phyloP scores from a whole-genome alignment of 2,888 invertebrate species.

The Doris montereyensis region DNA sequence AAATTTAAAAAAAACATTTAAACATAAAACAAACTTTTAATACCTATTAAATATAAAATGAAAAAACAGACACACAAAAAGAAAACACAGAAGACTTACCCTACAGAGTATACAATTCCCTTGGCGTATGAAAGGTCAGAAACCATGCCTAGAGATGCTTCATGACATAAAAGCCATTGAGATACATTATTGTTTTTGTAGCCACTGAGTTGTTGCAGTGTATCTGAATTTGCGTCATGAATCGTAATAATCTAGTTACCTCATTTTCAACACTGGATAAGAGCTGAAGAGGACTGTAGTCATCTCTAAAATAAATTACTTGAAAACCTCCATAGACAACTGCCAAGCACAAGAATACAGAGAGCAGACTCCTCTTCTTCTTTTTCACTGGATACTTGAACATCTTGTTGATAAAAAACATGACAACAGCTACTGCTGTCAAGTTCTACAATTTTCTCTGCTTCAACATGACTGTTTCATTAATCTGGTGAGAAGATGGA shows the following conservation, averaged over 20 bases:
- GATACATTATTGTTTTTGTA: slow-evolving; percentile 59
- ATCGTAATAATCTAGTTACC: slow-evolving; percentile 63
- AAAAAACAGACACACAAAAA: too few species aligned
- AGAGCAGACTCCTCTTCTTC: slow-evolving; percentile 53
- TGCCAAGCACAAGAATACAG: slow-evolving; percentile 45
- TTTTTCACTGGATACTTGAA: slow-evolving; percentile 40
- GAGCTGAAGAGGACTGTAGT: slow-evolving; percentile 63
- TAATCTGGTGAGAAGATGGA: too few species aligned
- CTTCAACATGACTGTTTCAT: too few species aligned
- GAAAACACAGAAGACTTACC: too few species aligned
- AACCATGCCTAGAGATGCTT: slow-evolving; percentile 57
- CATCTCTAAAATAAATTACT: slow-evolving; percentile 55
- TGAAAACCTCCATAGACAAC: slow-evolving; percentile 53
- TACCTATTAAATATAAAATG: too few species aligned
- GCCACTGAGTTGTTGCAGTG: slow-evolving; percentile 64
- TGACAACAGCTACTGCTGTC: too few species aligned
- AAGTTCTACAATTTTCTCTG: too few species aligned
- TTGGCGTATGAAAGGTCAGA: slow-evolving; percentile 51
- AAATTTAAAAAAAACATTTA: too few species aligned
- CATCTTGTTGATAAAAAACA: not conserved
- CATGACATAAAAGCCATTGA: slow-evolving; percentile 63
- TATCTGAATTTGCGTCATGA: slow-evolving; percentile 64
- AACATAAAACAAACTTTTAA: too few species aligned
- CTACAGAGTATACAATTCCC: slow-evolving; percentile 61
- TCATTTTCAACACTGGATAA: slow-evolving; percentile 65